A percentile compares a stretch with the other conserved stretches of the same genome.
Conservation (phyloP, 2,797 vertebrate species). For the Sylvilagus floridanus region DNA sequence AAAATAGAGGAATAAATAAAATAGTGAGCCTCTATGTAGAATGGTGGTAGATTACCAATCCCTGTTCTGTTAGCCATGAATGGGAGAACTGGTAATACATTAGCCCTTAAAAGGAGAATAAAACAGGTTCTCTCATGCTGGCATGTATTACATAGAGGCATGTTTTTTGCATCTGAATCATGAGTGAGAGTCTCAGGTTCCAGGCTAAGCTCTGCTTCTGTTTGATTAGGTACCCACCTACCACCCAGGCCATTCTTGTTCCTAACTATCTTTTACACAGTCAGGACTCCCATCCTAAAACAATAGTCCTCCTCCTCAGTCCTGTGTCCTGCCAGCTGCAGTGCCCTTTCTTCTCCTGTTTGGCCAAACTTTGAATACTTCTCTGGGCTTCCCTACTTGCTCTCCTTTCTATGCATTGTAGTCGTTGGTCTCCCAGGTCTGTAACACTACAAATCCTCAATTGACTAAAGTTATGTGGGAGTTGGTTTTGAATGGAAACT, state of each 20-base stretch:
- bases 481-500: not conserved
- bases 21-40: not conserved
- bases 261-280: not conserved
- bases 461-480: not conserved
- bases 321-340: not conserved
- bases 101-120: not conserved
- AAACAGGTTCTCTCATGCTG: not conserved
- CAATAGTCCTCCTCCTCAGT: not conserved
- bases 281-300: not conserved
- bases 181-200: not conserved
- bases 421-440: not conserved
- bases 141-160: no score
- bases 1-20: not conserved
- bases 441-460: rapidly evolving
- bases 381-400: rapidly evolving
- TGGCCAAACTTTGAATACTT: not conserved
- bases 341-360: not conserved
- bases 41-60: not conserved
- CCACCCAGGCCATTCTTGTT: not conserved
- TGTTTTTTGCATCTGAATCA: not conserved
- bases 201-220: not conserved
- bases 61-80: not conserved
- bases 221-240: not conserved
- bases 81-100: not conserved
- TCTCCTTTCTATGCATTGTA: not conserved